These are phyloP conservation scores for Kryphioiulus occultus DNA, from an alignment of 2,888 invertebrate genomes.

Conservation along the genomic window DNA sequence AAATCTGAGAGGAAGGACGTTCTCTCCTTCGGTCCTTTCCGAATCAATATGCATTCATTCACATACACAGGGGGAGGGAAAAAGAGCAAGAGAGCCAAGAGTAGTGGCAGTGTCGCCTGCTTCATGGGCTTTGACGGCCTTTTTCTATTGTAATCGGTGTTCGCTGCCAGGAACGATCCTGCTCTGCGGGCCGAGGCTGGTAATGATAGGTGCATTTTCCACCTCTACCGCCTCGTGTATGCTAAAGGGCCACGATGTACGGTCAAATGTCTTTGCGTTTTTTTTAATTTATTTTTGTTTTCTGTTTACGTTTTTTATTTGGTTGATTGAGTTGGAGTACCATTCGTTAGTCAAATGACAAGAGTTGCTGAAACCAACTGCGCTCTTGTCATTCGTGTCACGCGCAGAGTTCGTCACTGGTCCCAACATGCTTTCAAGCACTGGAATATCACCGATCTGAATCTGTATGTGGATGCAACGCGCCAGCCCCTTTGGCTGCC, in stretches of 20 bases:
- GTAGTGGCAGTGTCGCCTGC: neutral
- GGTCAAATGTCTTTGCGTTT: neutral
- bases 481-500: neutral
- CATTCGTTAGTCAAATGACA: neutral
- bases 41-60: constrained; percentile 42
- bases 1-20: constrained; percentile 42
- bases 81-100: constrained; percentile 35
- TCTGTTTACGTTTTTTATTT: neutral
- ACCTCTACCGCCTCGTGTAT: neutral
- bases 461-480: neutral
- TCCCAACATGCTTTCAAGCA: neutral
- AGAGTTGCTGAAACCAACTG: neutral
- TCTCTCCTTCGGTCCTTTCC: constrained; percentile 33
- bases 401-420: neutral
- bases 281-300: neutral
- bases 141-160: neutral
- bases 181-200: constrained; percentile 5
- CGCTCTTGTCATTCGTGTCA: neutral
- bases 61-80: neutral
- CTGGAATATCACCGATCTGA: neutral
- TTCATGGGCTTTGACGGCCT: constrained; percentile 6
- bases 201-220: neutral
- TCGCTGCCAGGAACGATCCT: constrained; percentile 5
- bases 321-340: neutral
- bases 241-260: neutral